Evolutionary conservation across 2,797 vertebrate species (phyloP), one percentile per base, ranked within the genome.

Genomic region (Meda fulgida): DNA sequence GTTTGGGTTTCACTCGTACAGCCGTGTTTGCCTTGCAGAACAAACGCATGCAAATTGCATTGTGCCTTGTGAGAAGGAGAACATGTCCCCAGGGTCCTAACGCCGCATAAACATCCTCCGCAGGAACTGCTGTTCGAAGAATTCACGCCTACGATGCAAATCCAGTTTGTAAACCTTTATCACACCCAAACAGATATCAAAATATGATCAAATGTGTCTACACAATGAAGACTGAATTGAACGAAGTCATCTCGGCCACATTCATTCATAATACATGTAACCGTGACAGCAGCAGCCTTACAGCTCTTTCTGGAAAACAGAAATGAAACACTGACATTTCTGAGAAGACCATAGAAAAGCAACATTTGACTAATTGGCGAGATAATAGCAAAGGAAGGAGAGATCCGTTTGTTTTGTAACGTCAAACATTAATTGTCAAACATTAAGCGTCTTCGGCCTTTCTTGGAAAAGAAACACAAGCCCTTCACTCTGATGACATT

Each of bases 51-150:
- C 87, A 87, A 88, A 81, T 88, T 85, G 71, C n/a, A 81, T 19
- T 72, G 72, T 84, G 34, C 7, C 31, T 43, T 38, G 26, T 55
- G 66, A 34, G 36, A 55, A 46, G 7, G 5, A 60, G 75, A 46
- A 65, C 31, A 67, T 58, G 55, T 72, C 86, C 80, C 58, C 87
- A 8, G 67, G 88, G 88, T 88, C 88, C 82, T 89, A 89, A 66
- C 18, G 86, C 88, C 34, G 21, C 72, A 21, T 10, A 10, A 60
- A 83, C 87, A 81, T 46, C 84, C 73, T 66, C 84, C 16, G 86
- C 70, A 63, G 31, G 11, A 29, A 14, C 2, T 19, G 46, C 53
- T 46, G n/a, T 7, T 72, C 14, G 40, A 40, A 43, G 21, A 46
- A 60, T 70, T 65, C 51, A 36, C 43, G 40, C 34, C 67, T 65